A percentile compares a stretch with the other conserved stretches of the same genome.
phyloP scores from a whole-genome alignment of 92 coral and sea anemone species.

The Porites lobata region DNA sequence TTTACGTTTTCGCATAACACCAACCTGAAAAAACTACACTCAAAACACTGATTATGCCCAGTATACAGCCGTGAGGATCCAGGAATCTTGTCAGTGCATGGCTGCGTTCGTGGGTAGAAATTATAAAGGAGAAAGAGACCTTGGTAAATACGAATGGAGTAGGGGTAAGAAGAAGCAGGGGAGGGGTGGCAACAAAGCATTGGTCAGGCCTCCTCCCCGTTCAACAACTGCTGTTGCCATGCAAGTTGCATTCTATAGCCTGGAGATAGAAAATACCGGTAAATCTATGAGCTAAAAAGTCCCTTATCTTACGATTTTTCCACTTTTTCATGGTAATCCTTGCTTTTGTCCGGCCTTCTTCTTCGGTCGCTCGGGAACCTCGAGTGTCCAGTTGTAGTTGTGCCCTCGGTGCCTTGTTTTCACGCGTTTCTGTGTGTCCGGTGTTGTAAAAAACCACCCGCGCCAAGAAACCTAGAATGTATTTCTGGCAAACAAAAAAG shows the following conservation, averaged over 20 bases:
- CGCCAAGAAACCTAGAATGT: slow-evolving; percentile 79
- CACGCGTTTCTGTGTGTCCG: slow-evolving; percentile 22
- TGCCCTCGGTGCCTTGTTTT: not conserved
- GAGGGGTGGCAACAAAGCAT: not conserved
- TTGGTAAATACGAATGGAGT: not conserved
- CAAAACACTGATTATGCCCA: too few relatives aligned
- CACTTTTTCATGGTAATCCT: slow-evolving; percentile 52
- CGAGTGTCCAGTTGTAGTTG: not conserved
- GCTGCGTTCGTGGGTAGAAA: not conserved
- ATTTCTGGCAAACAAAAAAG: slow-evolving; percentile 70
- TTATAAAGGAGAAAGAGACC: not conserved
- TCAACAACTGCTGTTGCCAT: not conserved
- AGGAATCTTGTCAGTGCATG: too few relatives aligned
- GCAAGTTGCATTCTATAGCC: not conserved
- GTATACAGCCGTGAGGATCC: too few relatives aligned
- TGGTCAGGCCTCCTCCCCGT: not conserved
- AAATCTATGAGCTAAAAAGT: not conserved
- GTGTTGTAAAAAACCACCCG: slow-evolving; percentile 79
- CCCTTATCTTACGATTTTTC: slow-evolving; percentile 74
- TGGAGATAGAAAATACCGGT: not conserved
- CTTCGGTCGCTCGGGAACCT: slow-evolving; percentile 30
- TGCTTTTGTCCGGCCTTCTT: not conserved
- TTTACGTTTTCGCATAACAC: too few relatives aligned
- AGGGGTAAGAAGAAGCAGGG: not conserved
- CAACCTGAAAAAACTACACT: too few relatives aligned